These are phyloP conservation scores for Rhorus exstirpatorius DNA, from an alignment of 2,888 invertebrate genomes.

Conservation along the genomic window DNA sequence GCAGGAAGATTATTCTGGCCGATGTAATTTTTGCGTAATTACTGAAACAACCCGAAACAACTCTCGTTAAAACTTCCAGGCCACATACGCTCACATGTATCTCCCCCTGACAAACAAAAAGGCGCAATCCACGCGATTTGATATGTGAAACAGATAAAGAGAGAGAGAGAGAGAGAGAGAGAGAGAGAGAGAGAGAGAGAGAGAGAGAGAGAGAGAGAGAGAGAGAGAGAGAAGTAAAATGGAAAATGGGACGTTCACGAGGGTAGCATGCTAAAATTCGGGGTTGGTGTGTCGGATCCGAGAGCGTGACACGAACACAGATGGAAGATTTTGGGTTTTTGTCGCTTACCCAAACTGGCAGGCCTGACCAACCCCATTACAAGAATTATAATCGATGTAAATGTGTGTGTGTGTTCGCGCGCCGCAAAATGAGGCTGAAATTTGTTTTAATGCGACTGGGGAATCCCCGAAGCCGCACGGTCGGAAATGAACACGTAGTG, in stretches of 20 bases:
- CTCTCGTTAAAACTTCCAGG: constrained; percentile 82
- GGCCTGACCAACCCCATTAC: constrained; percentile 38
- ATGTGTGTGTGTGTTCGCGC: constrained; percentile 1
- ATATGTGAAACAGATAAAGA: not conserved
- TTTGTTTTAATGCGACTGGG: constrained; percentile 36
- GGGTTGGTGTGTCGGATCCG: constrained; percentile 30
- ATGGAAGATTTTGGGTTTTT: constrained; percentile 50
- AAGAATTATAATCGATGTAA: constrained; percentile 56
- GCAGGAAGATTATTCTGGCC: constrained; percentile 64
- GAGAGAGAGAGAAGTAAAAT: constrained; percentile 14
- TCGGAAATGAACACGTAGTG: constrained; percentile 27
- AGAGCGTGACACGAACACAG: constrained; percentile 51
- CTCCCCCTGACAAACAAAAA: not conserved
- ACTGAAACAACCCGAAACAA: constrained; percentile 83
- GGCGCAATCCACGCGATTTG: not conserved
- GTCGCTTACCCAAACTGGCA: constrained; percentile 43
- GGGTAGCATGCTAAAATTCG: constrained; percentile 51
- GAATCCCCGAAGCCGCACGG: not conserved
- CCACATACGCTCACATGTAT: constrained; percentile 1
- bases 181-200: constrained; percentile 17
- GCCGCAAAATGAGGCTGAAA: constrained; percentile 49
- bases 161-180: too few relatives aligned
- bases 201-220: constrained; percentile 18
- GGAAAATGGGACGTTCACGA: constrained; percentile 53
- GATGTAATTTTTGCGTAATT: constrained; percentile 84